A percentile compares a stretch with the other conserved stretches of the same genome.
These are phyloP conservation scores for Hyles euphorbiae DNA, from an alignment of 1,140 invertebrate genomes.

Conservation along the genomic window DNA sequence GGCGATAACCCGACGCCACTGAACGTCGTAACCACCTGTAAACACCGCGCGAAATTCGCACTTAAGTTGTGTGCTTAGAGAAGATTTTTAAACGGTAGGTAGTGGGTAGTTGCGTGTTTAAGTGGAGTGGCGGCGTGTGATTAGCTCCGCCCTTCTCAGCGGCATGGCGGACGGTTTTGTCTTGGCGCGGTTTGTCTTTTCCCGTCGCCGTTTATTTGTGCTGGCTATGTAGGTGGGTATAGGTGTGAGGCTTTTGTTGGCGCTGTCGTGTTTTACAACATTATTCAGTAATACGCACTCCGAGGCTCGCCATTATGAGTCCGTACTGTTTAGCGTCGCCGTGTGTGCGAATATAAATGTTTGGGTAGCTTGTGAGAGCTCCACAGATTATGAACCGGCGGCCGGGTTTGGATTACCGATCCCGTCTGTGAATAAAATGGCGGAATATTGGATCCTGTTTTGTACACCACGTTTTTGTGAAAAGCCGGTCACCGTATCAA, in stretches of 20 bases:
- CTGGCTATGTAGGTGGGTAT: neutral
- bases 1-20: conserved; percentile 12
- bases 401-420: no score
- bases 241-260: neutral
- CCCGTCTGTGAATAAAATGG: no score
- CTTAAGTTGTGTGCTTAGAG: conserved; percentile 32
- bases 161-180: conserved; percentile 62
- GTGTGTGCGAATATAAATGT: no score
- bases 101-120: conserved; percentile 27
- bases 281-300: neutral
- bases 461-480: no score
- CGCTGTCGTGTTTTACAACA: conserved; percentile 2
- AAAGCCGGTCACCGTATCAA: no score
- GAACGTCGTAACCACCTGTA: conserved; percentile 38
- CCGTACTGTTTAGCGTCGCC: no score
- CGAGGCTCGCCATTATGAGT: no score
- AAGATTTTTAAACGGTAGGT: conserved; percentile 34
- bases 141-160: conserved; percentile 61
- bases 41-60: conserved; percentile 37
- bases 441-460: no score
- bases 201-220: conserved; percentile 39
- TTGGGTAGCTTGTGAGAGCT: no score
- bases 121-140: conserved; percentile 28
- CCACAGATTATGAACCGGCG: no score
- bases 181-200: conserved; percentile 51